Conservation (phyloP, 2,113 vertebrate genomes). For the Crotalus helleri region DNA sequence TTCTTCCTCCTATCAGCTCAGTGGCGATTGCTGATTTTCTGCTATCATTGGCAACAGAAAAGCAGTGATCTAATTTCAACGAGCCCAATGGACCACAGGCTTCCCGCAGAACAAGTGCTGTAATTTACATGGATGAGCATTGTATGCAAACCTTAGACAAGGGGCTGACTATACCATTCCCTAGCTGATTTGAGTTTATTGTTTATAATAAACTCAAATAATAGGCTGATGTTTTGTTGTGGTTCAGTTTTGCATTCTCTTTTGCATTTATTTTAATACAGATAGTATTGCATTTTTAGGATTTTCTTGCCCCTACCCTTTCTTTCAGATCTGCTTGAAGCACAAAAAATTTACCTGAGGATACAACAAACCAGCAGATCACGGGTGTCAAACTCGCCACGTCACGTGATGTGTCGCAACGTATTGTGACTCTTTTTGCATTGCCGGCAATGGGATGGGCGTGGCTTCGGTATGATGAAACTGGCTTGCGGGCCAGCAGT, state of each 20-base stretch:
- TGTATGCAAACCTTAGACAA: background rate
- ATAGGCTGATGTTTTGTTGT: background rate
- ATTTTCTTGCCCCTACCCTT: background rate
- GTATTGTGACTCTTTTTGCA: no score
- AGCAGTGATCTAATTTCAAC: background rate
- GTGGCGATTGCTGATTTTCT: background rate
- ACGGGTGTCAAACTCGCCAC: no score
- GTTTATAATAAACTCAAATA: background rate
- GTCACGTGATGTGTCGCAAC: no score
- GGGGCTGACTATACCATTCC: background rate
- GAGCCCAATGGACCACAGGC: background rate
- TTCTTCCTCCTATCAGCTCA: background rate
- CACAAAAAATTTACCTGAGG: background rate
- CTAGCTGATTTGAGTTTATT: background rate
- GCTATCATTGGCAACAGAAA: background rate
- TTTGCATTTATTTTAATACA: background rate
- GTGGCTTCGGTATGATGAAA: no score
- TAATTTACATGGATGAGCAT: background rate
- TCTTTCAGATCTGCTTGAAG: background rate
- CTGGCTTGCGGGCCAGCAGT: no score
- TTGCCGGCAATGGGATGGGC: no score
- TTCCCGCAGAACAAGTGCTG: background rate
- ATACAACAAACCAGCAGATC: background rate
- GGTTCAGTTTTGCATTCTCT: background rate
- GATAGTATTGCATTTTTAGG: background rate